Percentiles rank a stretch among this genome's conserved stretches.
Evolutionary conservation across 30 jellyfish, hydroid and myxozoan genomes (phyloP).

Genomic region (Pelagia noctiluca): DNA sequence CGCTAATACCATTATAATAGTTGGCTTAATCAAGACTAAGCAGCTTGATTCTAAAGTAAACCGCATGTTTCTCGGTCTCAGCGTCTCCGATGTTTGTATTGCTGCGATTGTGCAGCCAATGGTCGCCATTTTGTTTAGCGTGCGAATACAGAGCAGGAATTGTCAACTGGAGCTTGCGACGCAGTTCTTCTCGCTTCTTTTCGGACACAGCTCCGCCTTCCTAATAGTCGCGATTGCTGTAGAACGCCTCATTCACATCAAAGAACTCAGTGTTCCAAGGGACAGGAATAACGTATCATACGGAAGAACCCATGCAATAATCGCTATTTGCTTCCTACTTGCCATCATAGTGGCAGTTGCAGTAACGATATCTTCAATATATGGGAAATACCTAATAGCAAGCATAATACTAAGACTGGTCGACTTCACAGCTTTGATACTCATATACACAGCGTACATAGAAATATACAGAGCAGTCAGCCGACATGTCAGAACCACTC

Average conservation of each 20-base stretch:
- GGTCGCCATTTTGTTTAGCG: slow-evolving; percentile 6
- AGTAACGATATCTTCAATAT: slow-evolving; percentile 17
- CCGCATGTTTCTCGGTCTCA: slow-evolving; percentile 69
- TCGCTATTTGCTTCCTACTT: slow-evolving; percentile 12
- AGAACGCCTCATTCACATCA: slow-evolving; percentile 59
- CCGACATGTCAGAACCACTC: slow-evolving; percentile 53
- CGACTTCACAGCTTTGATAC: slow-evolving; percentile 41
- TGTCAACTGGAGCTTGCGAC: slow-evolving; percentile 57
- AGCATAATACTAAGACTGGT: slow-evolving; percentile 14
- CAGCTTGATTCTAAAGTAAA: slow-evolving; percentile 63
- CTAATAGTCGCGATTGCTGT: slow-evolving; percentile 63
- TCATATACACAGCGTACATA: slow-evolving; percentile 59
- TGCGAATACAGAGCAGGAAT: slow-evolving; percentile 2
- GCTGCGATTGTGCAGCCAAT: slow-evolving; percentile 61
- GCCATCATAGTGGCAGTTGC: slow-evolving; percentile 28
- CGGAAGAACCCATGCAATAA: slow-evolving; percentile 26
- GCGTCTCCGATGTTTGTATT: slow-evolving; percentile 44
- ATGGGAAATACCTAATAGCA: slow-evolving; percentile 23
- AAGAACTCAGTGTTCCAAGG: slow-evolving; percentile 25
- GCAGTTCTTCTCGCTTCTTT: slow-evolving; percentile 36
- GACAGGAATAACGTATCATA: slow-evolving; percentile 22
- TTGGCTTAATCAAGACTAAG: slow-evolving; percentile 52
- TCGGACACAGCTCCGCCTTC: slow-evolving; percentile 59
- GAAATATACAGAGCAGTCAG: slow-evolving; percentile 61
- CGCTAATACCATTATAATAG: slow-evolving; percentile 43